These are phyloP conservation scores for Picathartes gymnocephalus DNA, from an alignment of 2,113 vertebrate genomes.

Conservation along the genomic window DNA sequence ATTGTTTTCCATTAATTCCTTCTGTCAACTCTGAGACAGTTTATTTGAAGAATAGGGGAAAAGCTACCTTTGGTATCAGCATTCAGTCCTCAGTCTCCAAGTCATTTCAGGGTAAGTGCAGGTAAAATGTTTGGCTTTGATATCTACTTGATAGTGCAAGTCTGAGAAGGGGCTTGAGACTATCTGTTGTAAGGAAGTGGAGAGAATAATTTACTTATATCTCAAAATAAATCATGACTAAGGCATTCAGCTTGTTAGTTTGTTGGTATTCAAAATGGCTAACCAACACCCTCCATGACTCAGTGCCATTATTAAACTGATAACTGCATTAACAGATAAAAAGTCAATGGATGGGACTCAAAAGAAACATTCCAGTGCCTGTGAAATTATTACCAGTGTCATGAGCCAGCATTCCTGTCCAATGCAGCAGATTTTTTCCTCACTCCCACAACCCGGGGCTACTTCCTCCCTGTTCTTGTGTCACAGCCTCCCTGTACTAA, in stretches of 20 bases:
- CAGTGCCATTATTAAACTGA: not conserved
- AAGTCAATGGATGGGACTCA: not conserved
- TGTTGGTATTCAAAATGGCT: slow-evolving; percentile 5
- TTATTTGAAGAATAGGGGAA: not conserved
- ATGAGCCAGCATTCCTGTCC: not conserved
- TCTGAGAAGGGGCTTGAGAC: not conserved
- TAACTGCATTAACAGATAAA: not conserved
- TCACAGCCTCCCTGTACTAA: not conserved
- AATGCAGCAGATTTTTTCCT: not conserved
- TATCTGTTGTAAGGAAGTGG: not conserved
- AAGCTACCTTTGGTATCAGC: not conserved
- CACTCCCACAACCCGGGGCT: not conserved
- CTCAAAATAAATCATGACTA: not conserved
- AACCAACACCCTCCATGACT: slow-evolving; percentile 46
- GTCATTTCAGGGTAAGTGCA: not conserved
- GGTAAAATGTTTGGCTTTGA: not conserved
- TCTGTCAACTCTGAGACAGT: not conserved
- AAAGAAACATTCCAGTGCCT: slow-evolving; percentile 12
- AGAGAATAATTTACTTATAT: not conserved
- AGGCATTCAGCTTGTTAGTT: slow-evolving; percentile 11
- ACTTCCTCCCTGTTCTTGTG: not conserved
- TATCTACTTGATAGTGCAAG: not conserved
- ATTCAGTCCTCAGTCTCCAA: not conserved
- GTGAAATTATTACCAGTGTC: not conserved
- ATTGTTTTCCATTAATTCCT: slow-evolving; percentile 4